These are phyloP conservation scores for Petaurus breviceps DNA, from an alignment of 2,113 vertebrate species.

Conservation along the genomic window DNA sequence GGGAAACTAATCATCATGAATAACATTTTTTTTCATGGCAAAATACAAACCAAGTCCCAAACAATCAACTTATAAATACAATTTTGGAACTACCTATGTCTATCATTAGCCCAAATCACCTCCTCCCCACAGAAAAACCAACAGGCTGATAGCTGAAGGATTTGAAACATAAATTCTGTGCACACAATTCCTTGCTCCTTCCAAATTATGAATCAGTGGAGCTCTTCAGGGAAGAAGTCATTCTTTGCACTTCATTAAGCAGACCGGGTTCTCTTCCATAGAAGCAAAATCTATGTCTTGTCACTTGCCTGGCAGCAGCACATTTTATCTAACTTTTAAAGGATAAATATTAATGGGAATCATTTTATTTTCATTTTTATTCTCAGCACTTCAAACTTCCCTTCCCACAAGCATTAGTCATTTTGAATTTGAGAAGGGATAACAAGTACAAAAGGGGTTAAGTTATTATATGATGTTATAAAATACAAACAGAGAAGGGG, in stretches of 20 bases:
- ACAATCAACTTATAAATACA: not conserved
- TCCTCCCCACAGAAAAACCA: not conserved
- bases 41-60: not conserved
- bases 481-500: not conserved
- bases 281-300: conserved; percentile 15
- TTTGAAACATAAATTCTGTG: conserved; percentile 40
- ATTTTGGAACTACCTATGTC: not conserved
- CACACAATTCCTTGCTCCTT: conserved; percentile 5
- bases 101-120: not conserved
- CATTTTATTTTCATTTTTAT: conserved; percentile 20
- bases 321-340: conserved; percentile 42
- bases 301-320: conserved; percentile 43
- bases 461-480: not conserved
- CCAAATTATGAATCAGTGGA: not conserved
- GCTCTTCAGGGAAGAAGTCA: not conserved
- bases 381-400: conserved; percentile 43
- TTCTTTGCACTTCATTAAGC: not conserved
- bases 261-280: not conserved
- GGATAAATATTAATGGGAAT: conserved; percentile 48
- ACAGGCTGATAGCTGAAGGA: not conserved
- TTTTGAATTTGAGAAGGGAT: not conserved
- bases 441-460: not conserved
- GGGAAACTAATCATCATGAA: not conserved
- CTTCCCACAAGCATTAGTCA: not conserved
- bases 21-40: not conserved